A percentile compares a stretch with the other conserved stretches of the same genome.
phyloP scores from a whole-genome alignment of 2,888 invertebrate genomes.

The Slavum lentiscoides region DNA sequence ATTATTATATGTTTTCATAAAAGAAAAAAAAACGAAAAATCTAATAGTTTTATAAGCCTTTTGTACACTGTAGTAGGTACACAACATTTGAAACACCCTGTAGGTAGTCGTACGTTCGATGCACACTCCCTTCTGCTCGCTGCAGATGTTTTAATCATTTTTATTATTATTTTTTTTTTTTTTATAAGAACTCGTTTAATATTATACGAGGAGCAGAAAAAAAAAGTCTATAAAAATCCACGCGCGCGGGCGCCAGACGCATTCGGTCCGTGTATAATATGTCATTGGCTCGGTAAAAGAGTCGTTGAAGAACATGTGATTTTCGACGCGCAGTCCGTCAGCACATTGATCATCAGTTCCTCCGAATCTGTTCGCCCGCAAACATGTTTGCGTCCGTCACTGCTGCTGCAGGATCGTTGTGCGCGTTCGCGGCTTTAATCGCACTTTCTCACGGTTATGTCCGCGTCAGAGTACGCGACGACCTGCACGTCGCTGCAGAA shows the following conservation, averaged over 20 bases:
- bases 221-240: background rate
- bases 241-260: slow-evolving; percentile 7
- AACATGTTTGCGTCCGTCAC: background rate
- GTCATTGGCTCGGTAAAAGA: slow-evolving; percentile 21
- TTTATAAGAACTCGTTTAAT: slow-evolving; percentile 28
- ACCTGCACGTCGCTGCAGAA: background rate
- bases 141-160: slow-evolving; percentile 48
- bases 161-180: background rate
- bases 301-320: slow-evolving; percentile 15
- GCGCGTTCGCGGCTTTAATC: background rate
- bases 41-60: too few species aligned
- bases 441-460: background rate
- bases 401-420: background rate
- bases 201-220: background rate
- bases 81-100: slow-evolving; percentile 10
- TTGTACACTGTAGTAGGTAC: too few species aligned
- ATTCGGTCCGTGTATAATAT: background rate
- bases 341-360: slow-evolving; percentile 1
- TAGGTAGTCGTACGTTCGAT: background rate
- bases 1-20: too few species aligned
- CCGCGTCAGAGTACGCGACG: background rate
- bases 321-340: background rate
- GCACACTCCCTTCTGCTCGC: slow-evolving; percentile 29
- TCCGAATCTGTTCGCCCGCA: background rate
- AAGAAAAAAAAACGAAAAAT: too few species aligned